Conservation (phyloP, 2,797 vertebrate species). For the Enteromius trimaculatus region DNA sequence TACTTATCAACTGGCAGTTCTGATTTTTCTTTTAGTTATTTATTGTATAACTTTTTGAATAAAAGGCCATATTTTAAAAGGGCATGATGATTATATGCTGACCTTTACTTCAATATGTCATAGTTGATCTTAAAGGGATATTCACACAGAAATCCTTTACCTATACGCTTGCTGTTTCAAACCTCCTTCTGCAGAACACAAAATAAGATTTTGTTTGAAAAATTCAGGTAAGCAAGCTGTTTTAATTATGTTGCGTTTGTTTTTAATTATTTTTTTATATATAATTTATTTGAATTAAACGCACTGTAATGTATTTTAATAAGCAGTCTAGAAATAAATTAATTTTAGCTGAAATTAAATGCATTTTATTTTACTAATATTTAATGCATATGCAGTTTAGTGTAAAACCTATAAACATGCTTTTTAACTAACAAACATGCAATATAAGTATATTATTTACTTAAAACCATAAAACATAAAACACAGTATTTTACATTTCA, state of each 20-base stretch:
- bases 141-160: neutral
- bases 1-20: neutral
- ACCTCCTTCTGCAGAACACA: neutral
- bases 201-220: neutral
- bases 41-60: neutral
- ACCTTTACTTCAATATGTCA: neutral
- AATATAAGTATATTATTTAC: too few relatives aligned
- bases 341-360: too few relatives aligned
- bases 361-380: too few relatives aligned
- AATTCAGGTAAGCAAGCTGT: neutral
- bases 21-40: neutral
- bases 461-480: too few relatives aligned
- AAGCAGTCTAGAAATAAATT: too few relatives aligned
- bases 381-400: too few relatives aligned
- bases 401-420: too few relatives aligned
- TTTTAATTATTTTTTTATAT: too few relatives aligned
- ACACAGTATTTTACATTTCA: too few relatives aligned
- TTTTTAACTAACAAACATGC: too few relatives aligned
- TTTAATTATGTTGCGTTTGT: neutral
- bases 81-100: slow-evolving; percentile 18
- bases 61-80: neutral
- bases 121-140: neutral
- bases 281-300: too few relatives aligned
- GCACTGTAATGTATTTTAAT: too few relatives aligned
- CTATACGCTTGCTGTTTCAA: neutral